A percentile compares a stretch with the other conserved stretches of the same genome.
phyloP scores from a whole-genome alignment of 2,113 vertebrate genomes.

The Gorsachius goisagi region DNA sequence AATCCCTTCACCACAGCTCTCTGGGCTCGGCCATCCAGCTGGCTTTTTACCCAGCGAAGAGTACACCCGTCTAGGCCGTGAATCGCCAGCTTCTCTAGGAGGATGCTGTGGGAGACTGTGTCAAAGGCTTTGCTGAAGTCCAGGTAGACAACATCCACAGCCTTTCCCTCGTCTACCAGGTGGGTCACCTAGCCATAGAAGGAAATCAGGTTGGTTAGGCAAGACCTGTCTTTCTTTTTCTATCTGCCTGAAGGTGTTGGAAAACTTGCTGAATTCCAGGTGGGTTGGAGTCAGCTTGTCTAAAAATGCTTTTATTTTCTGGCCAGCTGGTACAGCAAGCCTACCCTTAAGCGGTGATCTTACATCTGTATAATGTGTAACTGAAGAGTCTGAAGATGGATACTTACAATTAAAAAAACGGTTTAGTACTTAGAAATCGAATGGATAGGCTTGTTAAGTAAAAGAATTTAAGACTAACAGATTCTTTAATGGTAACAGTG shows the following conservation, averaged over 20 bases:
- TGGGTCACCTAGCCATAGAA: too few species aligned
- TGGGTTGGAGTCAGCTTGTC: not conserved
- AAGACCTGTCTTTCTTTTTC: too few species aligned
- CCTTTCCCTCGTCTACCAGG: too few species aligned
- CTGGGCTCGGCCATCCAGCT: too few species aligned
- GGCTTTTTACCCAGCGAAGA: too few species aligned
- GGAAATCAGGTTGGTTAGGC: too few species aligned
- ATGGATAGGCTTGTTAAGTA: not conserved
- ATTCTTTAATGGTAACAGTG: not conserved
- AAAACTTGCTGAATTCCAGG: not conserved
- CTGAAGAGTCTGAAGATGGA: not conserved
- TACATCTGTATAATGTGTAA: not conserved
- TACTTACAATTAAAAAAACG: not conserved
- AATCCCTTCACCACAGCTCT: too few species aligned
- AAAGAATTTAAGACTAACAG: not conserved
- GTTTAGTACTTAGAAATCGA: not conserved
- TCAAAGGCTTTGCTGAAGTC: too few species aligned
- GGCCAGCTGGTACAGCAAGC: not conserved
- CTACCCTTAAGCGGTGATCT: not conserved
- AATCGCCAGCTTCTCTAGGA: too few species aligned
- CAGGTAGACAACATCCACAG: too few species aligned
- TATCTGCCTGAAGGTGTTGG: not conserved
- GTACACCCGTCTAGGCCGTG: too few species aligned
- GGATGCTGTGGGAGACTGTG: too few species aligned
- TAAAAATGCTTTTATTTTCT: not conserved